Conservation (phyloP, 2,113 vertebrate species). For the Varanus komodoensis region DNA sequence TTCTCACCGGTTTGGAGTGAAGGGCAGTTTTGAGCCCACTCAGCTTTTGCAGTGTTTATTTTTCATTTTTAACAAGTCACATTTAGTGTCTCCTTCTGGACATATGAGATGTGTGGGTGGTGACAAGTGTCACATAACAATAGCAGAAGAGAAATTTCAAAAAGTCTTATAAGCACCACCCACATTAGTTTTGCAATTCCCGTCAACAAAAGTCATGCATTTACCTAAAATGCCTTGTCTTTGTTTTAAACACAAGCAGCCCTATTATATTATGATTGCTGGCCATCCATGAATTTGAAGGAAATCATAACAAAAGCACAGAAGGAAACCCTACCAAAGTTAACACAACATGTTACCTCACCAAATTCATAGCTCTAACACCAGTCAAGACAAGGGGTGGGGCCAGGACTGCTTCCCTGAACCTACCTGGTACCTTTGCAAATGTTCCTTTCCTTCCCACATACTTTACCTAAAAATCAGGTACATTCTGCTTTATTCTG, state of each 20-base stretch:
- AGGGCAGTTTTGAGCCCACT: not conserved
- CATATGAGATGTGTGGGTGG: not conserved
- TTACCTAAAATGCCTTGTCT: not conserved
- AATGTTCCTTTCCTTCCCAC: too few relatives aligned
- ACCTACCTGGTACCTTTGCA: too few relatives aligned
- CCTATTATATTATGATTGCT: not conserved
- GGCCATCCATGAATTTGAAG: not conserved
- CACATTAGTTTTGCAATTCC: not conserved
- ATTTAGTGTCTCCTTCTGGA: conserved; percentile 6
- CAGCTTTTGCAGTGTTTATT: not conserved
- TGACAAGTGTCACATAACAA: not conserved
- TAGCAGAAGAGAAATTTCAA: not conserved
- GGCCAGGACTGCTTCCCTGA: not conserved
- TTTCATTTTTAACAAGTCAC: conserved; percentile 15
- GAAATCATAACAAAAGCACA: not conserved
- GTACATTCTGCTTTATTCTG: too few relatives aligned
- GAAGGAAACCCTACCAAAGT: not conserved
- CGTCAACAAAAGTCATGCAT: not conserved
- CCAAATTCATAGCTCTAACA: not conserved
- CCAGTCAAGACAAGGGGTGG: not conserved
- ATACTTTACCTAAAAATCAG: too few relatives aligned
- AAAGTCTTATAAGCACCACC: not conserved
- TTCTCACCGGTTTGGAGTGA: not conserved
- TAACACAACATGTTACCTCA: not conserved
- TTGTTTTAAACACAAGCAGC: not conserved